phyloP scores from a whole-genome alignment of 1,140 invertebrate species.

The Trichonephila clavipes region DNA sequence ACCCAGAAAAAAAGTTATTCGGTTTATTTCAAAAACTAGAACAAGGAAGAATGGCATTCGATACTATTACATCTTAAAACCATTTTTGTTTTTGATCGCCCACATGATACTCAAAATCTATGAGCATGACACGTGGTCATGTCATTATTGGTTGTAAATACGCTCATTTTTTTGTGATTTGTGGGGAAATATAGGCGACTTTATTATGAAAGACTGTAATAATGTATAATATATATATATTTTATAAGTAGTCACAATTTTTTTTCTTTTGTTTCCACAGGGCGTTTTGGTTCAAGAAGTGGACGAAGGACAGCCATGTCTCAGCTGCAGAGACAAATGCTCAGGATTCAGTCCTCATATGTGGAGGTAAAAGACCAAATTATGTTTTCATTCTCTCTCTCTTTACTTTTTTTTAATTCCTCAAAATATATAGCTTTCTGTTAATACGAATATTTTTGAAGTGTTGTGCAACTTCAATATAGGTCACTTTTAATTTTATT shows the following conservation, averaged over 20 bases:
- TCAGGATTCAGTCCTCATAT: conserved; percentile 89
- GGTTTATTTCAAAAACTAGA: background rate
- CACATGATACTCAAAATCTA: background rate
- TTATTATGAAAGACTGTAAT: too few species aligned
- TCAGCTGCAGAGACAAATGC: conserved; percentile 89
- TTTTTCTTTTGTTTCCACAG: conserved; percentile 84
- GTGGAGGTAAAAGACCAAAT: conserved; percentile 87
- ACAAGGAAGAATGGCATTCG: background rate
- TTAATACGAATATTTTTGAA: too few species aligned
- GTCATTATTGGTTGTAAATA: background rate
- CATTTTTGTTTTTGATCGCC: background rate
- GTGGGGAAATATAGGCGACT: too few species aligned
- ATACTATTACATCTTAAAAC: background rate
- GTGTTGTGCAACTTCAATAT: too few species aligned
- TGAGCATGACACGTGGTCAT: background rate
- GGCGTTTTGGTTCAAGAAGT: conserved; percentile 90
- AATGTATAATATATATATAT: background rate
- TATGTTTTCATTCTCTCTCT: conserved; percentile 69
- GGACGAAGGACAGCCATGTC: conserved; percentile 91
- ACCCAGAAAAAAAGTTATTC: background rate
- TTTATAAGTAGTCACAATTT: too few species aligned
- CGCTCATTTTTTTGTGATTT: background rate
- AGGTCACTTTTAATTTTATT: too few species aligned
- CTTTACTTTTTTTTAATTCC: too few species aligned
- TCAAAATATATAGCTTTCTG: background rate